Conservation (phyloP, 2,888 invertebrate genomes). For the Cantharis lateralis region DNA sequence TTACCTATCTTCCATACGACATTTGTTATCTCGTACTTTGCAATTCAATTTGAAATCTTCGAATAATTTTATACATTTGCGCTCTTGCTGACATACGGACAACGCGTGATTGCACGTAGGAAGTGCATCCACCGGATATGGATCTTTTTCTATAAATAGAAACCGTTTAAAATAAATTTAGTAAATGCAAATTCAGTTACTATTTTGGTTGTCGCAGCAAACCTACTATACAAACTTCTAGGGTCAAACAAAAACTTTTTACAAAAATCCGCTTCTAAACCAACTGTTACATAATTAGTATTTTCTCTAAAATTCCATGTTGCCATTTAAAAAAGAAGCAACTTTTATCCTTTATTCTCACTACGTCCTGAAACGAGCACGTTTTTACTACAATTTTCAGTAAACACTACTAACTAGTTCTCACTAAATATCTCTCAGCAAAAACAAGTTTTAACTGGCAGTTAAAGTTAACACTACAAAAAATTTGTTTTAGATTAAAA, state of each 20-base stretch:
- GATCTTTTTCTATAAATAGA: constrained; percentile 78
- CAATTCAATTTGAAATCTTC: constrained; percentile 87
- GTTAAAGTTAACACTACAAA: background rate
- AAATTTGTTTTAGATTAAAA: background rate
- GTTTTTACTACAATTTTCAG: background rate
- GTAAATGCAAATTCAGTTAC: background rate
- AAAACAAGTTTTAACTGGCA: background rate
- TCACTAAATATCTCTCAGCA: too few species aligned
- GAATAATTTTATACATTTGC: constrained; percentile 79
- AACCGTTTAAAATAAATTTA: constrained; percentile 7
- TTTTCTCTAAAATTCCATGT: background rate
- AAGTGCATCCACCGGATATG: constrained; percentile 85
- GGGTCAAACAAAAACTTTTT: background rate
- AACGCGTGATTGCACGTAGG: constrained; percentile 90
- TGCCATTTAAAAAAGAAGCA: too few species aligned
- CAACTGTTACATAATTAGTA: background rate
- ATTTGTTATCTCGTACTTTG: constrained; percentile 84
- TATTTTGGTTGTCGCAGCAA: background rate
- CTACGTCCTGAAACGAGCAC: too few species aligned
- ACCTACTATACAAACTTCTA: background rate
- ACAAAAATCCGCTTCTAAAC: background rate
- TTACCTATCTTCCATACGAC: constrained; percentile 89
- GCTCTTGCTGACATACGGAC: constrained; percentile 81
- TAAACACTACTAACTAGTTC: too few species aligned
- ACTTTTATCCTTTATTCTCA: too few species aligned